Percentiles rank a stretch among this genome's conserved stretches.
phyloP scores from a whole-genome alignment of 2,888 invertebrate species.

The Matsumyia berberina region DNA sequence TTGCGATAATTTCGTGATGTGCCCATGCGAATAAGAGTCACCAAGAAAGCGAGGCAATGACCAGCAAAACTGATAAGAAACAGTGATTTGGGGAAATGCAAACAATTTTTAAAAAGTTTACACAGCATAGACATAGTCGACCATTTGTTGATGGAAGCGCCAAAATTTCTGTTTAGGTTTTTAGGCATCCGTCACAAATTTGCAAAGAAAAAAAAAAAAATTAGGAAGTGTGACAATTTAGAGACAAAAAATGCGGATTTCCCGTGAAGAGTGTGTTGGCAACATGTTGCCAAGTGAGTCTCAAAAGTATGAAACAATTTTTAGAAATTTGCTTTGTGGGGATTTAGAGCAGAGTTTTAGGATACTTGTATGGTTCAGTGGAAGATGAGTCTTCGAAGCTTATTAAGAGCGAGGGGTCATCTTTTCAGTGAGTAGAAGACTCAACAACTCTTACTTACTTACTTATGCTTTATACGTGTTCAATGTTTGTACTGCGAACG shows the following conservation, averaged over 20 bases:
- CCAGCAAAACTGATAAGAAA: not conserved
- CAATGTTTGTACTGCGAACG: no score
- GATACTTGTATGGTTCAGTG: not conserved
- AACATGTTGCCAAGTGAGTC: conserved; percentile 2
- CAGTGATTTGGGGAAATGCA: not conserved
- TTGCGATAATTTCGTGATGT: not conserved
- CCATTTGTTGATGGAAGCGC: no score
- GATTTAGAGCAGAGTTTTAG: not conserved
- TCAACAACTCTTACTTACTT: no score
- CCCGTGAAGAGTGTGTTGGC: not conserved
- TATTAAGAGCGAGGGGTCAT: no score
- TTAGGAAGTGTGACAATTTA: not conserved
- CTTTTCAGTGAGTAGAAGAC: no score
- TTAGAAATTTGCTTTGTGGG: not conserved
- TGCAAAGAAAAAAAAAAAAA: not conserved
- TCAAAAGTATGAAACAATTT: not conserved
- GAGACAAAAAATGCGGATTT: not conserved
- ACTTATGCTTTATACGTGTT: no score
- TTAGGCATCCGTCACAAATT: not conserved
- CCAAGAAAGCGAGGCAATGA: not conserved
- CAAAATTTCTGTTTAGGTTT: no score
- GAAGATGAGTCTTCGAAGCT: not conserved
- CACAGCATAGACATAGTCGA: no score
- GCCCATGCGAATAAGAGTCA: not conserved
- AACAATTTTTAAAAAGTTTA: not conserved